Conservation (phyloP, 2,888 invertebrate species). For the Dicyrtomina minuta region DNA sequence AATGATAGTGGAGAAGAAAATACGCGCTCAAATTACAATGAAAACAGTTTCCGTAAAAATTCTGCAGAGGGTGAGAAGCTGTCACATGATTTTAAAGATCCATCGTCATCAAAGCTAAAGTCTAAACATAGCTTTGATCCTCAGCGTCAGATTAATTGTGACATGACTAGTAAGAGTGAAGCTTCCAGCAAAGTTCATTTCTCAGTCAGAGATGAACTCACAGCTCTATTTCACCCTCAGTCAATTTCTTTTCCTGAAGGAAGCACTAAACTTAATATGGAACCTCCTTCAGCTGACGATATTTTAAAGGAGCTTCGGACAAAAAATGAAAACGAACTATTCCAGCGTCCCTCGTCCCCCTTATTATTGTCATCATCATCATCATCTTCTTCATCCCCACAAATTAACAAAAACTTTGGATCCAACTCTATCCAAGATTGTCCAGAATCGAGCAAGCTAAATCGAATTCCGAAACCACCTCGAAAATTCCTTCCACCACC, state of each 20-base stretch:
- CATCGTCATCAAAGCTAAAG: not conserved
- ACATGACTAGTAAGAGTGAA: too few relatives aligned
- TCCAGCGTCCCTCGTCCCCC: not conserved
- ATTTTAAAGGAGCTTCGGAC: too few relatives aligned
- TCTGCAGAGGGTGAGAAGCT: not conserved
- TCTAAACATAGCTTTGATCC: too few relatives aligned
- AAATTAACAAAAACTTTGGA: not conserved
- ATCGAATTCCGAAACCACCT: slow-evolving; percentile 25
- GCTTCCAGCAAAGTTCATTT: too few relatives aligned
- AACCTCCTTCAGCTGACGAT: too few relatives aligned
- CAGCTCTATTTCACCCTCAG: too few relatives aligned
- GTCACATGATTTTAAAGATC: slow-evolving; percentile 1
- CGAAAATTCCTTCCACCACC: slow-evolving; percentile 7
- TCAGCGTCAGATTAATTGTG: too few relatives aligned
- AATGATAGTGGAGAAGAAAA: not conserved
- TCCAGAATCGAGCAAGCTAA: not conserved
- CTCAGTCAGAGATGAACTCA: too few relatives aligned
- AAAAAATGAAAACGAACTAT: too few relatives aligned
- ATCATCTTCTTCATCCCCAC: not conserved
- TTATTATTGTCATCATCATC: not conserved
- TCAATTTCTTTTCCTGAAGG: too few relatives aligned
- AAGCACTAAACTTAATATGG: too few relatives aligned
- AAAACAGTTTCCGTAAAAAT: not conserved
- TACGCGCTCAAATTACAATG: not conserved
- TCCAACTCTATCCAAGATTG: not conserved